These are phyloP conservation scores for Bolinopsis microptera DNA, from an alignment of 37 sponge, comb jelly and placozoan species.

Conservation along the genomic window DNA sequence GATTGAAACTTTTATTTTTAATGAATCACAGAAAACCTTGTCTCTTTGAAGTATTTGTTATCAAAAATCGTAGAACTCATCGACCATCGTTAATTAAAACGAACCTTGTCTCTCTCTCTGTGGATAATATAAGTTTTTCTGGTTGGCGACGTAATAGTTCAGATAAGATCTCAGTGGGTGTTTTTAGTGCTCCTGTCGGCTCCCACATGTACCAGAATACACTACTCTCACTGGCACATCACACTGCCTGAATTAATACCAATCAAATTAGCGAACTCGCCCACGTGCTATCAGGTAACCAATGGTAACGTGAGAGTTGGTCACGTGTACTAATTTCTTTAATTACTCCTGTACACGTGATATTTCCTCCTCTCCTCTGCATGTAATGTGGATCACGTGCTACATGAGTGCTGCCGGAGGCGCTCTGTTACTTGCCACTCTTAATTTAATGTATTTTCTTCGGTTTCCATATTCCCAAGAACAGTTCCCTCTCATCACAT, in stretches of 20 bases:
- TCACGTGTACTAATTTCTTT: conserved; percentile 50
- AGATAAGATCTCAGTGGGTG: too few relatives aligned
- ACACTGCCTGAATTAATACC: background rate
- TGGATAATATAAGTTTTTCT: too few relatives aligned
- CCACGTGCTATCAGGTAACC: background rate
- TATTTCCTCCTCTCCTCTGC: background rate
- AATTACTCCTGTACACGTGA: conserved; percentile 2
- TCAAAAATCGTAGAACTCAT: too few relatives aligned
- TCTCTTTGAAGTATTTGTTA: too few relatives aligned
- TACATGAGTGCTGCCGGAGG: background rate
- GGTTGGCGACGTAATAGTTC: too few relatives aligned
- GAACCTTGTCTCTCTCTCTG: too few relatives aligned
- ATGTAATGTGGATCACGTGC: conserved; percentile 30
- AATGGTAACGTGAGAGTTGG: background rate
- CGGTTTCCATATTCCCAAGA: background rate
- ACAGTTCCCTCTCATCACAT: background rate
- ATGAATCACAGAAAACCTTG: background rate
- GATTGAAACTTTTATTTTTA: background rate
- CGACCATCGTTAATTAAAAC: too few relatives aligned
- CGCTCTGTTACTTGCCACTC: background rate
- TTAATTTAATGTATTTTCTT: background rate
- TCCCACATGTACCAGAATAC: background rate
- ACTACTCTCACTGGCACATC: background rate
- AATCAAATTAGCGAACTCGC: conserved; percentile 45
- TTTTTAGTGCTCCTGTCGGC: background rate